A percentile compares a stretch with the other conserved stretches of the same genome.
Evolutionary conservation across 2,888 invertebrate genomes (phyloP).

Genomic region (Hemithea aestivaria): DNA sequence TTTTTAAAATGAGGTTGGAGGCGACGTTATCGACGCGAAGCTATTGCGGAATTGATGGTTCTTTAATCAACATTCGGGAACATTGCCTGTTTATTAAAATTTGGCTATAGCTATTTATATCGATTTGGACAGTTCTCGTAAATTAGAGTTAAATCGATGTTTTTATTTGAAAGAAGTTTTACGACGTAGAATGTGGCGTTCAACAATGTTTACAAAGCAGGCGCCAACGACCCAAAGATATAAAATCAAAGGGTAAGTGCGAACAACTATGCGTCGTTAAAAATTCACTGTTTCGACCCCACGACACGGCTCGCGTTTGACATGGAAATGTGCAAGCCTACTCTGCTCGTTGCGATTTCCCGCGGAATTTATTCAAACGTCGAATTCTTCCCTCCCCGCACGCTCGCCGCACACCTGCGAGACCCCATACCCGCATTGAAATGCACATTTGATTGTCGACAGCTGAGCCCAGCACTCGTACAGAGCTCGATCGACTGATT

Average conservation of each 20-base stretch:
- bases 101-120: too few relatives aligned
- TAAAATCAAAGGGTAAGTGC: conserved; percentile 17
- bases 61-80: conserved; percentile 34
- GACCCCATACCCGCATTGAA: conserved; percentile 45
- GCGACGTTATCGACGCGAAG: conserved; percentile 39
- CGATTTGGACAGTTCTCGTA: conserved; percentile 17
- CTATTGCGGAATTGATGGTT: conserved; percentile 40
- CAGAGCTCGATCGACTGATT: conserved; percentile 28
- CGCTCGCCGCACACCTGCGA: conserved; percentile 34
- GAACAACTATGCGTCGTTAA: conserved; percentile 46
- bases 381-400: conserved; percentile 27
- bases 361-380: conserved; percentile 60
- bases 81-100: conserved; percentile 25
- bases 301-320: conserved; percentile 55
- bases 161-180: not conserved
- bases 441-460: conserved; percentile 65
- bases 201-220: not conserved
- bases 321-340: conserved; percentile 67
- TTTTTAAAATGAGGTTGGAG: conserved; percentile 33
- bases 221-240: conserved; percentile 1
- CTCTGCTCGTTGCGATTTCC: conserved; percentile 52
- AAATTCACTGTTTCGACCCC: conserved; percentile 55
- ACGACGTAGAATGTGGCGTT: not conserved
- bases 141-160: conserved; percentile 19
- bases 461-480: conserved; percentile 38